Percentiles rank a stretch among this genome's conserved stretches.
phyloP scores from a whole-genome alignment of 1,140 invertebrate genomes.

The Tyrophagus putrescentiae region DNA sequence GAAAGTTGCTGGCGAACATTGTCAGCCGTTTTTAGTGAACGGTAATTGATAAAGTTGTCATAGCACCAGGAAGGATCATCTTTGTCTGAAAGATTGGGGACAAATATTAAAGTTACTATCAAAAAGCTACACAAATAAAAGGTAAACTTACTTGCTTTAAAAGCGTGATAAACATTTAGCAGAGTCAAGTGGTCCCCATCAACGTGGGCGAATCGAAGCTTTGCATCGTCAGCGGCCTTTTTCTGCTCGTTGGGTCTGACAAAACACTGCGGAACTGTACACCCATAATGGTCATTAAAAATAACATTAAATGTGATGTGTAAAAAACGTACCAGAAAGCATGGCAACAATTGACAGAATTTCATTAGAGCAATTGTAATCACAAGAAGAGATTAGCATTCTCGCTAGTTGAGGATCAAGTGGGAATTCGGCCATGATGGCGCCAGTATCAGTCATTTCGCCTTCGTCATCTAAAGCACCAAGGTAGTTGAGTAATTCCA shows the following conservation, averaged over 20 bases:
- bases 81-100: conserved; percentile 34
- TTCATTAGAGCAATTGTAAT: conserved; percentile 98
- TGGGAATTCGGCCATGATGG: conserved; percentile 98
- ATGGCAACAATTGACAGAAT: conserved; percentile 97
- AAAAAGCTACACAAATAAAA: background rate
- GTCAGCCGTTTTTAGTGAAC: conserved; percentile 84
- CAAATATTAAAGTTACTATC: conserved; percentile 22
- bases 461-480: conserved; percentile 90
- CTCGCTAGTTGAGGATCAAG: conserved; percentile 97
- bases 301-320: conserved; percentile 23
- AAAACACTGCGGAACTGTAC: conserved; percentile 93
- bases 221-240: conserved; percentile 95
- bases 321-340: conserved; percentile 68
- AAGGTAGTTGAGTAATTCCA: conserved; percentile 94
- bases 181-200: conserved; percentile 96
- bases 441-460: conserved; percentile 85
- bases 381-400: conserved; percentile 88
- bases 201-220: conserved; percentile 97
- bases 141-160: conserved; percentile 86
- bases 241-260: conserved; percentile 96
- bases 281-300: conserved; percentile 26
- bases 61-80: conserved; percentile 98
- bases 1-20: conserved; percentile 67
- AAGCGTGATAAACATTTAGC: conserved; percentile 91
- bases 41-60: conserved; percentile 97